Conservation (phyloP, 2,888 invertebrate species). For the Xylota sylvarum region DNA sequence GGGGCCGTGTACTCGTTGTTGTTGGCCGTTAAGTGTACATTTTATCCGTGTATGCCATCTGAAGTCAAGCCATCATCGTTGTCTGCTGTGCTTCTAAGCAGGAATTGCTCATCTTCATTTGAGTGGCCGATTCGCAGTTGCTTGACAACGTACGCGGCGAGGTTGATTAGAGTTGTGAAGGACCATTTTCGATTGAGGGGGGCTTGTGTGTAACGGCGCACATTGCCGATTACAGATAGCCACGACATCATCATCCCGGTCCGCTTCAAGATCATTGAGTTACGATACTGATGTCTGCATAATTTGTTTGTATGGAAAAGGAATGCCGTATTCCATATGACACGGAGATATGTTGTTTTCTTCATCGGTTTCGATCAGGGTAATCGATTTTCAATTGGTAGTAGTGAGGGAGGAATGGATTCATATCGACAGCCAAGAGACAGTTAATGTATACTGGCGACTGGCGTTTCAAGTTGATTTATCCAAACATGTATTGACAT, state of each 20-base stretch:
- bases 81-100: conserved; percentile 43
- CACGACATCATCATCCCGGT: conserved; percentile 57
- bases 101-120: conserved; percentile 75
- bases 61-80: conserved; percentile 69
- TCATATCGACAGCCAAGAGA: neutral
- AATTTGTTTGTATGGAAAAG: conserved; percentile 42
- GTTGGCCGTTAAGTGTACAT: conserved; percentile 54
- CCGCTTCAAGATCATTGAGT: conserved; percentile 37
- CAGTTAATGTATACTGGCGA: neutral
- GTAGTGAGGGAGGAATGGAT: conserved; percentile 27
- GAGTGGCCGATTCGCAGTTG: conserved; percentile 57
- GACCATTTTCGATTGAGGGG: conserved; percentile 22
- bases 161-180: conserved; percentile 49
- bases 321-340: conserved; percentile 51
- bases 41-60: conserved; percentile 76
- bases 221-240: conserved; percentile 65
- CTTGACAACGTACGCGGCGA: conserved; percentile 44
- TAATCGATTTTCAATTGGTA: conserved; percentile 66
- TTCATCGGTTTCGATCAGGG: conserved; percentile 10
- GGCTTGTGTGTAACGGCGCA: conserved; percentile 37
- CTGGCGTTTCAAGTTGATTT: conserved; percentile 61
- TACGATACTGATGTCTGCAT: conserved; percentile 63
- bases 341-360: conserved; percentile 19
- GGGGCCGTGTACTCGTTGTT: conserved; percentile 35
- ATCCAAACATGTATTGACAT: conserved; percentile 52